A percentile compares a stretch with the other conserved stretches of the same genome.
Evolutionary conservation across 2,888 invertebrate genomes (phyloP).

Genomic region (Anticlea derivata): DNA sequence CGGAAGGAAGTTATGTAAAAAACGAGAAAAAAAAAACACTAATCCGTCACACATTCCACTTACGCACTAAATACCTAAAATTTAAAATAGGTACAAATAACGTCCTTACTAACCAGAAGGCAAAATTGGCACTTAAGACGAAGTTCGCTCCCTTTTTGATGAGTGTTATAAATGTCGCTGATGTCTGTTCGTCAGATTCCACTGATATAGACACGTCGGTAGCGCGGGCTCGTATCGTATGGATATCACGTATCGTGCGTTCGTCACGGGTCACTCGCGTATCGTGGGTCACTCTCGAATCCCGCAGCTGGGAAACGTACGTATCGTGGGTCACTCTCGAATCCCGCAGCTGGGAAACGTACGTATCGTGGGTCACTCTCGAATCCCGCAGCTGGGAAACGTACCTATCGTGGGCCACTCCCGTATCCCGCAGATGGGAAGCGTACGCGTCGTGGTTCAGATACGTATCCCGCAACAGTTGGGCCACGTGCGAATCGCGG

Average conservation of each 20-base stretch:
- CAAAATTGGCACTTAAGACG: slow-evolving; percentile 84
- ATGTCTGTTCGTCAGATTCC: slow-evolving; percentile 24
- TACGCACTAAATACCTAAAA: slow-evolving; percentile 81
- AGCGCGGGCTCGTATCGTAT: slow-evolving; percentile 7
- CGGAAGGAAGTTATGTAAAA: slow-evolving; percentile 40
- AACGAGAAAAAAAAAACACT: slow-evolving; percentile 54
- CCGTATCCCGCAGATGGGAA: background rate
- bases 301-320: background rate
- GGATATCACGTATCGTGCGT: slow-evolving; percentile 2
- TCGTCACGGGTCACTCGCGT: slow-evolving; percentile 12
- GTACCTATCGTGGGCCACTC: slow-evolving; percentile 1
- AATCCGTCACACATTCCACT: slow-evolving; percentile 71
- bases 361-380: slow-evolving; percentile 2
- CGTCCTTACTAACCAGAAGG: slow-evolving; percentile 83
- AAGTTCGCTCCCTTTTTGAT: slow-evolving; percentile 66
- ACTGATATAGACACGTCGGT: slow-evolving; percentile 6
- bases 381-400: background rate
- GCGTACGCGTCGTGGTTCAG: background rate
- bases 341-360: slow-evolving; percentile 6
- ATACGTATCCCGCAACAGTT: slow-evolving; percentile 6
- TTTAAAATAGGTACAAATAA: slow-evolving; percentile 81
- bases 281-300: slow-evolving; percentile 4
- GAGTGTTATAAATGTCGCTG: slow-evolving; percentile 55
- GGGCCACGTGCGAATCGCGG: background rate
- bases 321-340: slow-evolving; percentile 3